Evolutionary conservation across 2,113 vertebrate species (phyloP).

Genomic region (Amazona vittata): DNA sequence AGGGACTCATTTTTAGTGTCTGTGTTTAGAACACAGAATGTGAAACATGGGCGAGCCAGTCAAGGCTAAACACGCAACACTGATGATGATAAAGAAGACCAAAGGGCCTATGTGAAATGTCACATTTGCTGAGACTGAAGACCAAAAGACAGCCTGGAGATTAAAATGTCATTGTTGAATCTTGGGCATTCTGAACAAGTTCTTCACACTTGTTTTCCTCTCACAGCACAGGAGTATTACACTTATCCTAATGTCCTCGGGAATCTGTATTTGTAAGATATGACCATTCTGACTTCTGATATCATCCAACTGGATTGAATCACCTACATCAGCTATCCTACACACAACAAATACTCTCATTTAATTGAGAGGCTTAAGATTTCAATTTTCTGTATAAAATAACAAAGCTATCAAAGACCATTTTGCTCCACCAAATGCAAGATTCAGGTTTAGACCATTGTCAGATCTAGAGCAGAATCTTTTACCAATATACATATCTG

Average conservation of each 20-base stretch:
- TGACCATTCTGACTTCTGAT: background rate
- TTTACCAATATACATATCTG: background rate
- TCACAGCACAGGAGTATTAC: background rate
- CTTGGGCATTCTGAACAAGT: background rate
- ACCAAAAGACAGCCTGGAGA: background rate
- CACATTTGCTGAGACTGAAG: background rate
- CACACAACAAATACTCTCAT: background rate
- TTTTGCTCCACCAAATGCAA: background rate
- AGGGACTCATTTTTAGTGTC: background rate
- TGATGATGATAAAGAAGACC: background rate
- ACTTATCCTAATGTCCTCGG: background rate
- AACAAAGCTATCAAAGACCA: background rate
- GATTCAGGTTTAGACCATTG: background rate
- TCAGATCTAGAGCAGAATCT: background rate
- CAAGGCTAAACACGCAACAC: background rate
- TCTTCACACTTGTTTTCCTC: background rate
- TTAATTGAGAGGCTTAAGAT: background rate
- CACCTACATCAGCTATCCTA: background rate
- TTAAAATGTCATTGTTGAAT: background rate
- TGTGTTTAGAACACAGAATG: background rate
- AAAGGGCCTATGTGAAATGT: background rate
- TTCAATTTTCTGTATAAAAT: background rate
- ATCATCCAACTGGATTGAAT: fast-evolving
- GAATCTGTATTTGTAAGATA: background rate
- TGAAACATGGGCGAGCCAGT: background rate